A percentile compares a stretch with the other conserved stretches of the same genome.
phyloP scores from a whole-genome alignment of 2,888 invertebrate species.

The Heteromyza rotundicornis region DNA sequence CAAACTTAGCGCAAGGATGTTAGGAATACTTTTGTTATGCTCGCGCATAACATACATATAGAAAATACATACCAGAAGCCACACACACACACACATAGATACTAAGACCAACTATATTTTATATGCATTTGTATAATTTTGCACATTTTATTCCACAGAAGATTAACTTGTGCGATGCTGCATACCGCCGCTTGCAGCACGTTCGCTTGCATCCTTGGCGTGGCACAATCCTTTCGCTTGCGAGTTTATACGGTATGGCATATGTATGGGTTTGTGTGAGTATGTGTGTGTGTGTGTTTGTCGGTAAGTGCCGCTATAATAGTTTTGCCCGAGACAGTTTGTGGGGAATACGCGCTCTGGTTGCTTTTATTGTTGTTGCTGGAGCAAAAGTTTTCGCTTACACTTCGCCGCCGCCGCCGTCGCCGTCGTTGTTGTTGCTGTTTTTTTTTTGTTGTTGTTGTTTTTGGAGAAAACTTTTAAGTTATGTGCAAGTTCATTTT shows the following conservation, averaged over 20 bases:
- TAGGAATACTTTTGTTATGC: constrained; percentile 30
- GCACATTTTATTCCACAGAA: constrained; percentile 21
- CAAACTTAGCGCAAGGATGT: not conserved
- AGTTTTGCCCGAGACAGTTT: constrained; percentile 5
- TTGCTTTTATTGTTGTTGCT: not conserved
- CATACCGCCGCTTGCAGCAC: not conserved
- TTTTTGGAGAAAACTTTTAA: not conserved
- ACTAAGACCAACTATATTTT: constrained; percentile 8
- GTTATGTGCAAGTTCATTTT: constrained; percentile 32
- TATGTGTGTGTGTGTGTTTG: constrained; percentile 16
- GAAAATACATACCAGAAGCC: not conserved
- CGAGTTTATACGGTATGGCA: not conserved
- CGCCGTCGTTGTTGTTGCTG: not conserved
- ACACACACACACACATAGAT: not conserved
- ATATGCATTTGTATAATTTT: constrained; percentile 26
- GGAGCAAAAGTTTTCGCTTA: not conserved
- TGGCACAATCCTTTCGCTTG: constrained; percentile 7
- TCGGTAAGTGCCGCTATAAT: no score
- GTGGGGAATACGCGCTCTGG: not conserved
- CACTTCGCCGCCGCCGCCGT: no score
- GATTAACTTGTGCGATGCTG: constrained; percentile 14
- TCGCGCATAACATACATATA: no score
- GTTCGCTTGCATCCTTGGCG: not conserved
- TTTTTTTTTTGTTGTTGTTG: not conserved
- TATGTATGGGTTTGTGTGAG: constrained; percentile 19